Evolutionary conservation across 2,113 vertebrate species (phyloP).

Genomic region (Leucosticte australis): DNA sequence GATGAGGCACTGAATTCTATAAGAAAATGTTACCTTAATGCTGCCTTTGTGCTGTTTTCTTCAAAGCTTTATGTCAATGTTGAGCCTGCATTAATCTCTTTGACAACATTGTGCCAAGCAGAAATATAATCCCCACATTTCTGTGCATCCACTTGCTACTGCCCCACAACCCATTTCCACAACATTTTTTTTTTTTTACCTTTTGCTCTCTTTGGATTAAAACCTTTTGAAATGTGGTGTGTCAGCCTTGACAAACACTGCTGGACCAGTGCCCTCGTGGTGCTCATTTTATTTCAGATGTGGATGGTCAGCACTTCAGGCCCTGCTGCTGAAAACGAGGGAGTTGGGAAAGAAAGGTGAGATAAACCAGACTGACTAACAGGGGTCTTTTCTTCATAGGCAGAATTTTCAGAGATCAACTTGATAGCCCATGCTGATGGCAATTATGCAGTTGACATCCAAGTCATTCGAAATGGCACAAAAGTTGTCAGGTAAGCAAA

Average conservation of each 20-base stretch:
- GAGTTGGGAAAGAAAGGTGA: not conserved
- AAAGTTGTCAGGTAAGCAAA: conserved; percentile 90
- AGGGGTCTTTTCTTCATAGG: conserved; percentile 72
- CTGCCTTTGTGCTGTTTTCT: not conserved
- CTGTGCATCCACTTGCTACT: not conserved
- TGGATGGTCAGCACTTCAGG: not conserved
- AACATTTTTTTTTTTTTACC: not conserved
- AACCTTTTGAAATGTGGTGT: not conserved
- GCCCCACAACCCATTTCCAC: not conserved
- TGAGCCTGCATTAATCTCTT: not conserved
- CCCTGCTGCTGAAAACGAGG: not conserved
- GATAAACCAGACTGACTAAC: not conserved
- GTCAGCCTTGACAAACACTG: not conserved
- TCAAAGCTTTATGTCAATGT: not conserved
- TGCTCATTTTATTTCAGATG: not conserved
- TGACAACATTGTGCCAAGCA: not conserved
- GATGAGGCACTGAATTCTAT: not conserved
- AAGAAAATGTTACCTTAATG: not conserved
- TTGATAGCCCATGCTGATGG: conserved; percentile 91
- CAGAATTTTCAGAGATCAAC: conserved; percentile 96
- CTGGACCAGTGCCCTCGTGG: not conserved
- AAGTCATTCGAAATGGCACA: conserved; percentile 86
- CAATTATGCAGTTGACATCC: conserved; percentile 91
- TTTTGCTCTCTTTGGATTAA: not conserved
- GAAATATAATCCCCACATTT: not conserved